A percentile compares a stretch with the other conserved stretches of the same genome.
phyloP scores from a whole-genome alignment of 2,113 vertebrate genomes.

The Rhipidura dahli region DNA sequence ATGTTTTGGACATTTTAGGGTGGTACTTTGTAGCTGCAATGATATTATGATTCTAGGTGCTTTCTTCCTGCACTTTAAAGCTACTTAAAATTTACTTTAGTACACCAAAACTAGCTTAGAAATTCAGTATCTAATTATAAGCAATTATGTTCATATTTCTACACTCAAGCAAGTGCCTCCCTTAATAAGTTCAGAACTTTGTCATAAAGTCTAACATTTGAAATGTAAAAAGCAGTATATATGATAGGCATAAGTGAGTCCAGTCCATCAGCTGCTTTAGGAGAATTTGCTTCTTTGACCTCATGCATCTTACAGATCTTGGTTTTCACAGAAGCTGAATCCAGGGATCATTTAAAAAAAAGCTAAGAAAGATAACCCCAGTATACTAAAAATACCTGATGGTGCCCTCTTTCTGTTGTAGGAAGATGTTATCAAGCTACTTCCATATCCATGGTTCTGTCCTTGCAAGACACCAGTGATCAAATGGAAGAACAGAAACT shows the following conservation, averaged over 20 bases:
- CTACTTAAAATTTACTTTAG: background rate
- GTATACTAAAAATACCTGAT: background rate
- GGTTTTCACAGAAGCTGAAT: background rate
- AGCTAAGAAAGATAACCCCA: accelerated
- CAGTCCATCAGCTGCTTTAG: background rate
- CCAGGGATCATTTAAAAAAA: background rate
- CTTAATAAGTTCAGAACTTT: background rate
- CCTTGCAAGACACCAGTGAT: background rate
- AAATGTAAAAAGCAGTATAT: background rate
- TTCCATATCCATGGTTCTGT: background rate
- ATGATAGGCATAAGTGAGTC: background rate
- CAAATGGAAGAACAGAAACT: accelerated
- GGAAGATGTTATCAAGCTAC: background rate
- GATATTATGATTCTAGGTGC: background rate
- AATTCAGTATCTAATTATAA: background rate
- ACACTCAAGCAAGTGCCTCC: background rate
- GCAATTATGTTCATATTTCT: background rate
- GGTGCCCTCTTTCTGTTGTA: background rate
- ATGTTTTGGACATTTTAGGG: background rate
- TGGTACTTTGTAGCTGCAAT: background rate
- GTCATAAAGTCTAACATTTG: background rate
- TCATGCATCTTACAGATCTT: background rate
- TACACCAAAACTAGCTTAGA: background rate
- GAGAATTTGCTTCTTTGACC: background rate
- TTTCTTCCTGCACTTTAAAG: background rate